These are phyloP conservation scores for Troides oblongomaculatus DNA, from an alignment of 2,888 invertebrate genomes.

Conservation along the genomic window DNA sequence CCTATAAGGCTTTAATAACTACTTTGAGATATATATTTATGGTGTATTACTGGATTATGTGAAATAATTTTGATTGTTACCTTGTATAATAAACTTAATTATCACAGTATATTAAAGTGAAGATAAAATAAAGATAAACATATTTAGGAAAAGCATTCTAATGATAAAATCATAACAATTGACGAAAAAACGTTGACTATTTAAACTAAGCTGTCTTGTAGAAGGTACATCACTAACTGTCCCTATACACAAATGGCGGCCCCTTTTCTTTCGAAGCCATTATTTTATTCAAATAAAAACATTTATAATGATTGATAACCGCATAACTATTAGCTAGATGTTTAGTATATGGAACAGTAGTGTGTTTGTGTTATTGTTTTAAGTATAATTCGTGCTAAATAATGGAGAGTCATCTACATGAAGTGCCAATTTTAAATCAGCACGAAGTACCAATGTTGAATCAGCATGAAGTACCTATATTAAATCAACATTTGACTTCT, in stretches of 20 bases:
- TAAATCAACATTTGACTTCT: slow-evolving; percentile 36
- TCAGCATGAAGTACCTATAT: slow-evolving; percentile 38
- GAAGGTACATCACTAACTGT: slow-evolving; percentile 2
- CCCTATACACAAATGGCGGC: slow-evolving; percentile 25
- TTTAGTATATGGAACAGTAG: background rate
- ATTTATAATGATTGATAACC: slow-evolving; percentile 21
- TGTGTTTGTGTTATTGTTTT: background rate
- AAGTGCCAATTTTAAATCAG: slow-evolving; percentile 30
- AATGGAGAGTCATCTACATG: slow-evolving; percentile 26
- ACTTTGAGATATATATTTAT: too few relatives aligned
- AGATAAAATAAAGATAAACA: too few relatives aligned
- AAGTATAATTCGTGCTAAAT: background rate
- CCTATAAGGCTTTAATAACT: too few relatives aligned
- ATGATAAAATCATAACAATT: background rate
- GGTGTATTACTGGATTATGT: too few relatives aligned
- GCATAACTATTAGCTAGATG: background rate
- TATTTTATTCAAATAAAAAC: slow-evolving; percentile 23
- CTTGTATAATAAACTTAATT: too few relatives aligned
- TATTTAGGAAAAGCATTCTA: too few relatives aligned
- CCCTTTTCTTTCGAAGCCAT: slow-evolving; percentile 19
- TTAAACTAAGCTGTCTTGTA: background rate
- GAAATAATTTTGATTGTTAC: too few relatives aligned
- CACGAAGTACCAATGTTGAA: slow-evolving; percentile 37
- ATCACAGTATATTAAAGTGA: too few relatives aligned
- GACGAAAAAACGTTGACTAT: background rate